Conservation (phyloP, 2,888 invertebrate genomes). For the Leptura quadrifasciata region DNA sequence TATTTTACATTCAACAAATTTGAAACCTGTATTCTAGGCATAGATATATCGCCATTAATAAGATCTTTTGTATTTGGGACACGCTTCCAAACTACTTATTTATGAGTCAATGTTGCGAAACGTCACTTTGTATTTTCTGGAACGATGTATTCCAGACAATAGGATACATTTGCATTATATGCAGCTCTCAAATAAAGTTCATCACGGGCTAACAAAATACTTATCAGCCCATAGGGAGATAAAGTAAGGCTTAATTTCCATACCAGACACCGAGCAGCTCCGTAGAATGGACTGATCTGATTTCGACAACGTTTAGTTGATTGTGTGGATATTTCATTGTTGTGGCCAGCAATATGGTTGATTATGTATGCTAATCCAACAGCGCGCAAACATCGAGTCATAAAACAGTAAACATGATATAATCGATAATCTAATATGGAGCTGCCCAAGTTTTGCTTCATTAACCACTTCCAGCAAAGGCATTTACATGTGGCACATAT, state of each 20-base stretch:
- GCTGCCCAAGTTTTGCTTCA: constrained; percentile 5
- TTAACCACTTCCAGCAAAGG: constrained; percentile 4
- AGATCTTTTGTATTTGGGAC: too few relatives aligned
- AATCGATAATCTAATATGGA: constrained; percentile 21
- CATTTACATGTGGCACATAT: too few relatives aligned
- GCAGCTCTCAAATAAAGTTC: neutral
- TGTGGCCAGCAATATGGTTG: neutral
- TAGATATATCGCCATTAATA: too few relatives aligned
- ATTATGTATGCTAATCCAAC: constrained; percentile 9
- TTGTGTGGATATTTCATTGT: neutral
- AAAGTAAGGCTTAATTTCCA: constrained; percentile 53
- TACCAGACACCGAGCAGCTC: constrained; percentile 41
- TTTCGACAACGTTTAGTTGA: constrained; percentile 44
- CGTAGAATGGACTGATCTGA: constrained; percentile 49
- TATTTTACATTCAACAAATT: too few relatives aligned
- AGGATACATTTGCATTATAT: constrained; percentile 22
- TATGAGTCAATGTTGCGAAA: too few relatives aligned
- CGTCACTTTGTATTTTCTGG: too few relatives aligned
- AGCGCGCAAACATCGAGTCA: constrained; percentile 2
- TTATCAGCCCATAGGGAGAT: constrained; percentile 53
- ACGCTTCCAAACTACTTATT: too few relatives aligned
- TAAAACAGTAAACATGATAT: constrained; percentile 12
- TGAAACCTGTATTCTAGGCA: too few relatives aligned
- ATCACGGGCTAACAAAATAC: constrained; percentile 49
- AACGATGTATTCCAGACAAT: neutral